Evolutionary conservation across 1,140 invertebrate genomes (phyloP), one percentile per base, ranked within the genome.

Genomic region (Hermatobates lingyangjiaoensis): DNA sequence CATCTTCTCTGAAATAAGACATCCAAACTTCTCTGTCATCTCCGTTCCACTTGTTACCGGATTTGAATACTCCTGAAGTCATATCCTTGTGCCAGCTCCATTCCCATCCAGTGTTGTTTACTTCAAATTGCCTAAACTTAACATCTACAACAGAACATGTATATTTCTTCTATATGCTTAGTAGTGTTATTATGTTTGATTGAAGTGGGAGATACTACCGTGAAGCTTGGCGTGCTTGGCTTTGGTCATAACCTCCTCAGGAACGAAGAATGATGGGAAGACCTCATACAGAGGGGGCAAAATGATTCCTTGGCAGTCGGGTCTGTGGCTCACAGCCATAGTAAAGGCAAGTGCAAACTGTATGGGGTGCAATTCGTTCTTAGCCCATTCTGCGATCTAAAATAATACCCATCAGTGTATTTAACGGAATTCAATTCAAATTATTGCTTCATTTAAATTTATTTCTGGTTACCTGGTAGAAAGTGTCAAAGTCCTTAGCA

Each of bases 1-100:
- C 65, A 63, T 84, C 83, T 54, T 86, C 76, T 0, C 79, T 79
- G 68, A 77, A 86, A 62, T 86, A 85, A 21, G 70, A 68, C 20
- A 87, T 45, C 48, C 72, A 65, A 50, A 74, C 69, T 58, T 85
- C 77, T 1, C 68, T 61, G 56, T 73, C 27, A 14, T 45, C 25
- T 72, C 64, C 39, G 7, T 18, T 20, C 39, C 39, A 42, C 18
- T 42, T 42, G 21, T 14, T 5, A 20, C 39, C 21, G 5, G 39
- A 42, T 20, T 42, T 42, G 39, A 18, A 42, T 5, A 20, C 14
- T 7, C 39, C 39, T 4, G 39, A 5, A 14, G 21, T 14, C 39
- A 42, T 42, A 18, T 42, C 66, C 52, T 69, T 69, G 26, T 62
- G 54, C 51, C 63, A 60, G 48, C 70, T 62, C 48, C 64, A 39